Conservation (phyloP, 2,888 invertebrate genomes). For the Trypoxylon attenuatum region DNA sequence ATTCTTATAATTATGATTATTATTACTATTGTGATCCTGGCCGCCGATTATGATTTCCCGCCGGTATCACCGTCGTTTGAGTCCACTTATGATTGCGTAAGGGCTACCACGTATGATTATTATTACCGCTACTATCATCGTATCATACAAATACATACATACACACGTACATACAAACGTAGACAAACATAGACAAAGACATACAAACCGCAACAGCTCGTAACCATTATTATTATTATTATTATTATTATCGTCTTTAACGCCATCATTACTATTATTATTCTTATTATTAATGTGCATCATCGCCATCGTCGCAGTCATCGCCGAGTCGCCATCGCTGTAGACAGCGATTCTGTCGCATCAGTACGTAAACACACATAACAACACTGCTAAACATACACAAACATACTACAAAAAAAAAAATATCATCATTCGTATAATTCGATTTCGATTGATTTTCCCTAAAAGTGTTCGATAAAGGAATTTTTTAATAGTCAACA, state of each 20-base stretch:
- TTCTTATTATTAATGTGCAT: conserved; percentile 25
- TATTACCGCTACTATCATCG: conserved; percentile 3
- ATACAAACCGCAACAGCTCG: too few relatives aligned
- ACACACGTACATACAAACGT: conserved; percentile 6
- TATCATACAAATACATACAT: neutral
- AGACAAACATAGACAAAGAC: too few relatives aligned
- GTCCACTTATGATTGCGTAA: neutral
- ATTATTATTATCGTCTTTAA: conserved; percentile 25
- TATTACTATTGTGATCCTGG: too few relatives aligned
- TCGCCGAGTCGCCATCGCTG: conserved; percentile 10
- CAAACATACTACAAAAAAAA: too few relatives aligned
- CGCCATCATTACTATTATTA: conserved; percentile 25
- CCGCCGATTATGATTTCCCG: neutral
- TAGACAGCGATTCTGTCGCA: neutral
- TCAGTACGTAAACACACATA: neutral
- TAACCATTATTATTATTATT: too few relatives aligned
- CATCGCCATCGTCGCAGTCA: conserved; percentile 25
- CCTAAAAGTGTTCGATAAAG: too few relatives aligned
- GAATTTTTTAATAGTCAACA: too few relatives aligned
- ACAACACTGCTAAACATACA: too few relatives aligned
- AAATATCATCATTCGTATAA: too few relatives aligned
- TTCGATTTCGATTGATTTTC: too few relatives aligned
- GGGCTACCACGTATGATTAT: neutral
- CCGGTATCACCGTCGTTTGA: neutral
- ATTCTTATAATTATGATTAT: neutral